Evolutionary conservation across 2,888 invertebrate genomes (phyloP).

Genomic region (Idaea aversata): DNA sequence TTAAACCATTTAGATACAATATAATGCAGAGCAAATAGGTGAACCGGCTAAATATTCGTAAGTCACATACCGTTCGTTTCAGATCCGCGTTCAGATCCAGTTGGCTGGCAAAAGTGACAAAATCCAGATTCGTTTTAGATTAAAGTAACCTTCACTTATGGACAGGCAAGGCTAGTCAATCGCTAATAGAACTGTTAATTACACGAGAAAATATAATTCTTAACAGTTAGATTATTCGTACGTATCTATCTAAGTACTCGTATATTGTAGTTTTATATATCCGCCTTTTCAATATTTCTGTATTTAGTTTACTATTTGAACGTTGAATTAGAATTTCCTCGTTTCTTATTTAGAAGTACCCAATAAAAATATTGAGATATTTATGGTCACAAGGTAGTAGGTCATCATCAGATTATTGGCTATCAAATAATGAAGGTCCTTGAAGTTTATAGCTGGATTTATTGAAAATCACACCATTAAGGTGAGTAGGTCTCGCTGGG

Average conservation of each 20-base stretch:
- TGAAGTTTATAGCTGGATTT: not conserved
- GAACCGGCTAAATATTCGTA: slow-evolving; percentile 44
- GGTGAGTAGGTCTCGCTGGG: slow-evolving; percentile 50
- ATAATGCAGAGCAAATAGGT: not conserved
- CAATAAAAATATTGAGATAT: not conserved
- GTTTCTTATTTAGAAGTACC: not conserved
- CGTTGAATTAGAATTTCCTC: not conserved
- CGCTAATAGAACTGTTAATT: not conserved
- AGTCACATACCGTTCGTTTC: slow-evolving; percentile 43
- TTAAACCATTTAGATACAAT: not conserved
- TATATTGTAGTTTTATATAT: not conserved
- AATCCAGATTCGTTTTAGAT: slow-evolving; percentile 43
- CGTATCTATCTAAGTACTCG: not conserved
- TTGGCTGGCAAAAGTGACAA: slow-evolving; percentile 46
- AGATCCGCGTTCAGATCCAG: slow-evolving; percentile 60
- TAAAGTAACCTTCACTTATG: slow-evolving; percentile 26
- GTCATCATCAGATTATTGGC: no score
- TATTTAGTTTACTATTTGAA: not conserved
- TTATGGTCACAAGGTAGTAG: not conserved
- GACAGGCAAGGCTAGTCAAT: slow-evolving; percentile 7
- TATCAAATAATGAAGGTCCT: slow-evolving; percentile 12
- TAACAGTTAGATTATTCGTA: not conserved
- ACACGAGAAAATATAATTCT: not conserved
- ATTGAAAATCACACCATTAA: slow-evolving; percentile 6
- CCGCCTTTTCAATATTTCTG: not conserved